Conservation (phyloP, 2,888 invertebrate genomes). For the Acrobasis repandana region DNA sequence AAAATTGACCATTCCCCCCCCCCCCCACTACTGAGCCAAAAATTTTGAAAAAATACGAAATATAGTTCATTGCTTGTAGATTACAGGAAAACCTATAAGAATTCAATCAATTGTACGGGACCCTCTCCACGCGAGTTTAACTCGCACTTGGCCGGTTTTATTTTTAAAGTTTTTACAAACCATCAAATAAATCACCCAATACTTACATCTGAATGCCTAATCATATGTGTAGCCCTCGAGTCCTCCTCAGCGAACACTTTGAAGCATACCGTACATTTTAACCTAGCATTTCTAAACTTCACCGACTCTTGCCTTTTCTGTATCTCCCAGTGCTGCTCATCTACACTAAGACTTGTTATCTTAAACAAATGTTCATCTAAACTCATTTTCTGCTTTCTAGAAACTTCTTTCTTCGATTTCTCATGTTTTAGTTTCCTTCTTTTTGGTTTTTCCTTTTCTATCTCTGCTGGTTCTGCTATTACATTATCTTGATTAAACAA, state of each 20-base stretch:
- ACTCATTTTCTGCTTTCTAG: background rate
- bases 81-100: no score
- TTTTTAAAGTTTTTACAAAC: no score
- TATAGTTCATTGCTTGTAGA: no score
- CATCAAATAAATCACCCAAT: no score
- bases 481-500: slow-evolving; percentile 2
- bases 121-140: no score
- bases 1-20: no score
- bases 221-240: slow-evolving; percentile 5
- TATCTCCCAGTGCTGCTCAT: slow-evolving; percentile 17
- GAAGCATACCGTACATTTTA: slow-evolving; percentile 20
- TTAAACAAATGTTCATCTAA: slow-evolving; percentile 7
- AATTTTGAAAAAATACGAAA: no score
- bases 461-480: background rate
- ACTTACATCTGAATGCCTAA: slow-evolving; percentile 21
- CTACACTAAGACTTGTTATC: slow-evolving; percentile 6
- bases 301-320: slow-evolving; percentile 10
- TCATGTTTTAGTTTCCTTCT: slow-evolving; percentile 3
- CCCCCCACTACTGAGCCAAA: no score
- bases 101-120: no score
- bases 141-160: no score
- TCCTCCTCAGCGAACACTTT: slow-evolving; percentile 9
- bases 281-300: slow-evolving; percentile 17
- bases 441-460: slow-evolving; percentile 1
- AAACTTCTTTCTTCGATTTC: background rate